Evolutionary conservation across 2,113 vertebrate genomes (phyloP).

Genomic region (Platysteira castanea): DNA sequence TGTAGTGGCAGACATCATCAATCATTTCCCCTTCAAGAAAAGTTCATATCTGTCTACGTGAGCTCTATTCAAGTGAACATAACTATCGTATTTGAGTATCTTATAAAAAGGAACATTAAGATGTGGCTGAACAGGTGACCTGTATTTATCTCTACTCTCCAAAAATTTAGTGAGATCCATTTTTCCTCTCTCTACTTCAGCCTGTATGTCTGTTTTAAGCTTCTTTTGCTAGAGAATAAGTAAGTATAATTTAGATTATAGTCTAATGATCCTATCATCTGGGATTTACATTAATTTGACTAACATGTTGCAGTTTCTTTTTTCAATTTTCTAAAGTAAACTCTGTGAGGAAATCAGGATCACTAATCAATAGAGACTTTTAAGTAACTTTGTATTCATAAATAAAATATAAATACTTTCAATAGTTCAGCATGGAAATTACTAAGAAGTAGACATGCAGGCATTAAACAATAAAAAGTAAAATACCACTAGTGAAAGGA

Average conservation of each 20-base stretch:
- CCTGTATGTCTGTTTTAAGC: background rate
- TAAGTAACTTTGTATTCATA: background rate
- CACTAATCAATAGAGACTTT: background rate
- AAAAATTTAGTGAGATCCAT: background rate
- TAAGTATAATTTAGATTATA: background rate
- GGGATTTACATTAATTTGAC: background rate
- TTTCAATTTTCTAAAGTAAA: background rate
- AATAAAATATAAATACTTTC: background rate
- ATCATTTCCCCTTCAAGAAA: background rate
- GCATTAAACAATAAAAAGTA: background rate
- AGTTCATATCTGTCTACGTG: background rate
- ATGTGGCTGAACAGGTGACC: background rate
- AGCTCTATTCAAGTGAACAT: background rate
- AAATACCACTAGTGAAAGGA: background rate
- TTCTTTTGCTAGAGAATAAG: background rate
- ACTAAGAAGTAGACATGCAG: background rate
- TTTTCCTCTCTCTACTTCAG: background rate
- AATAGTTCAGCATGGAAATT: background rate
- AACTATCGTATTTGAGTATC: background rate
- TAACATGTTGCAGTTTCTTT: background rate
- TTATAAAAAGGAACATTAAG: background rate
- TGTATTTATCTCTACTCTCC: background rate
- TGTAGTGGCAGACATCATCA: background rate
- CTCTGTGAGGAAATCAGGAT: background rate
- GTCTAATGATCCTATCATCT: background rate